phyloP scores from a whole-genome alignment of 2,113 vertebrate species.

The Sterna hirundo region DNA sequence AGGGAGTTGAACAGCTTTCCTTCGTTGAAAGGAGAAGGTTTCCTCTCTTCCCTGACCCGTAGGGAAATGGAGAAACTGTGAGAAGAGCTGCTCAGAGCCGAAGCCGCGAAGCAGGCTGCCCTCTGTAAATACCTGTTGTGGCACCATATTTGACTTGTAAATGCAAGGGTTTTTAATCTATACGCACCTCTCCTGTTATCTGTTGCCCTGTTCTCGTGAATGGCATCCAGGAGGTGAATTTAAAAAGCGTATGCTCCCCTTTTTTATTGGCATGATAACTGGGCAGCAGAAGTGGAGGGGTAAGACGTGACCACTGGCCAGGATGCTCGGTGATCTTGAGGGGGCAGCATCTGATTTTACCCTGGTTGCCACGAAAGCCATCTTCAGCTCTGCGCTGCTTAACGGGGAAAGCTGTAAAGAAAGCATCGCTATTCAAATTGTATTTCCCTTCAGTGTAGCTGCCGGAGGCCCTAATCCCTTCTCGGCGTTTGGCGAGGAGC shows the following conservation, averaged over 20 bases:
- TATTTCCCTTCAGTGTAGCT: not conserved
- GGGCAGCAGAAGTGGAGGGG: not conserved
- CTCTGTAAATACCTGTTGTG: not conserved
- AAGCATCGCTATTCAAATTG: not conserved
- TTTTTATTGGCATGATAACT: rapidly evolving
- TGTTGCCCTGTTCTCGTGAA: not conserved
- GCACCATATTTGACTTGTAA: not conserved
- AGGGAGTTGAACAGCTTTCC: not conserved
- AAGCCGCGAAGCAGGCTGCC: not conserved
- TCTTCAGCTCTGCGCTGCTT: not conserved
- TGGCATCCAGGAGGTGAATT: not conserved
- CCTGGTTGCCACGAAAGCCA: not conserved
- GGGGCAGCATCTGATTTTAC: not conserved
- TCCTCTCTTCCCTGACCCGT: not conserved
- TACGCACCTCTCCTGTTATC: not conserved
- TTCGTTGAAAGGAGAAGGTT: not conserved
- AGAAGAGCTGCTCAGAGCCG: not conserved
- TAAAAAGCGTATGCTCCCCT: rapidly evolving
- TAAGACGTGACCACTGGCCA: not conserved
- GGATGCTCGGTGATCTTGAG: not conserved
- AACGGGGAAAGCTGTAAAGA: not conserved
- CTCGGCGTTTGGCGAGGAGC: not conserved
- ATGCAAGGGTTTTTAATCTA: rapidly evolving
- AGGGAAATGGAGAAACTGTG: not conserved
- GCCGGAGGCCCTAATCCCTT: constrained; percentile 36